A percentile compares a stretch with the other conserved stretches of the same genome.
phyloP scores from a whole-genome alignment of 2,888 invertebrate species.

The Neocrepidodera transversa region DNA sequence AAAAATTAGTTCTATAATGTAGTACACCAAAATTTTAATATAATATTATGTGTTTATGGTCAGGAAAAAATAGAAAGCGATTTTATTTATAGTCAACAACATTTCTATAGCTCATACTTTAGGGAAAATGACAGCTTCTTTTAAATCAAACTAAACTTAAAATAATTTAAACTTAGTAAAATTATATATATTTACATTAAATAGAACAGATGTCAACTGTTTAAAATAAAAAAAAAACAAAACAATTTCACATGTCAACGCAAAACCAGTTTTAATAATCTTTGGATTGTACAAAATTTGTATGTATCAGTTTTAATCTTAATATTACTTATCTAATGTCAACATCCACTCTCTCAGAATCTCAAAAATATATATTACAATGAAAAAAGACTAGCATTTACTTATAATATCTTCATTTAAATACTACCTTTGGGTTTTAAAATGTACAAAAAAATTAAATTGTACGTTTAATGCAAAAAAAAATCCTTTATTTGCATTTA shows the following conservation, averaged over 20 bases:
- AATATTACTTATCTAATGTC: conserved; percentile 33
- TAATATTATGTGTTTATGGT: too few relatives aligned
- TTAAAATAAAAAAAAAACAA: conserved; percentile 34
- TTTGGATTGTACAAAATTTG: conserved; percentile 60
- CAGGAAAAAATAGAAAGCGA: too few relatives aligned
- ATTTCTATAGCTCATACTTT: background rate
- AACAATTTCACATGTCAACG: conserved; percentile 42
- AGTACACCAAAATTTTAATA: too few relatives aligned
- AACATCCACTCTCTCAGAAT: conserved; percentile 47
- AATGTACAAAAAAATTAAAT: background rate
- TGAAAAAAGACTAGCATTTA: conserved; percentile 52
- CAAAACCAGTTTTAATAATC: conserved; percentile 49
- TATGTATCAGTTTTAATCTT: conserved; percentile 47
- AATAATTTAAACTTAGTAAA: conserved; percentile 35
- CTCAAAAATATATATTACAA: conserved; percentile 48
- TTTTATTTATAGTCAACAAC: too few relatives aligned
- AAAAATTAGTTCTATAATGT: too few relatives aligned
- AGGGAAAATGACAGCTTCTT: conserved; percentile 24
- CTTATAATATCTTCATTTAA: conserved; percentile 29
- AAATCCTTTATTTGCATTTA: too few relatives aligned
- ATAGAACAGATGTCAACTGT: conserved; percentile 30
- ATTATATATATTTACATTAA: conserved; percentile 39
- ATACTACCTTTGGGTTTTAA: conserved; percentile 30
- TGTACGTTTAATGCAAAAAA: too few relatives aligned
- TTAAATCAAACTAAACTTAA: conserved; percentile 8